Evolutionary conservation across 2,797 vertebrate genomes (phyloP), one percentile per base, ranked within the genome.

Genomic region (Scolopax rusticola): DNA sequence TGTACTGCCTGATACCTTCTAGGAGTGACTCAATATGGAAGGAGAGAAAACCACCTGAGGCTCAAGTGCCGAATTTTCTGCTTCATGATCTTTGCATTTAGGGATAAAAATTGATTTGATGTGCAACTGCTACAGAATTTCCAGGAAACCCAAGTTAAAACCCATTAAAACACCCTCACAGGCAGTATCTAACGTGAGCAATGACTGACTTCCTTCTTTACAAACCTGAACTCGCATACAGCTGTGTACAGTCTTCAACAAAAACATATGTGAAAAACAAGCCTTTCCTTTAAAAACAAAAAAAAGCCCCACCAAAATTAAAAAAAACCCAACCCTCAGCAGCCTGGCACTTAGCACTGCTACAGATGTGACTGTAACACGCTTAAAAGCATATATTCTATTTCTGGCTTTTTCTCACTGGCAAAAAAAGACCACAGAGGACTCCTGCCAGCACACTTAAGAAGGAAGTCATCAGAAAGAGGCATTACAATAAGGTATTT

Each of bases 71-170:
- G 59, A 68, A 95, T 96, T 94, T 96, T 90, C 92, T 93, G 94
- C 93, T 87, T 96, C 41, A 6, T 82, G 32, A 95, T 89, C 70
- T 87, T 92, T 89, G 63, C 60, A 75, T 90, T 90, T 95, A 87
- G 47, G 86, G 81, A 87, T 85, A 89, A 93, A 96, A 97, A 97
- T 89, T 61, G 71, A 92, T 97, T 97, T 92, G 74, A 88, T 0
- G 0, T 57, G 74, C 80, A 94, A 89, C 30, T 69, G 84, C 64
- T 85, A 57, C 27, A 90, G 50, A 69, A 89, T 84, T 89, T 87
- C 33, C 78, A 93, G 50, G 38, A 92, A 92, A 95, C 84, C 11
- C 45, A 65, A 30, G 41, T 56, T 87, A 83, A 91, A 90, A 15
- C 38, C 47, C 75, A 84, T 38, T 70, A 56, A 61, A 83, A 71